Conservation (phyloP, 2,888 invertebrate species). For the Dromius quadrimaculatus region DNA sequence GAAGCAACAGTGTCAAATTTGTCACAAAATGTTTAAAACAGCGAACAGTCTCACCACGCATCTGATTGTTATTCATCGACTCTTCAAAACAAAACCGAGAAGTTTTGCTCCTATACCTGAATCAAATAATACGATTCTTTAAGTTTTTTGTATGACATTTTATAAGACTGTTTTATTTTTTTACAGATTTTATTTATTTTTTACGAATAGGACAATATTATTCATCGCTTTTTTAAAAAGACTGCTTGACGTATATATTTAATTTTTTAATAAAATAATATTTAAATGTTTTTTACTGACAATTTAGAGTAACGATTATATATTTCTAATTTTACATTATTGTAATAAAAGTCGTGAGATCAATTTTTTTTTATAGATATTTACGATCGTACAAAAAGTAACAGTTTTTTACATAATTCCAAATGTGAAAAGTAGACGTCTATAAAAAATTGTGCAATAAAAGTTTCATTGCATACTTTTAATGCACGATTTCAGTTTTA, state of each 20-base stretch:
- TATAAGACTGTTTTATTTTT: background rate
- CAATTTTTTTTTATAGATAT: too few species aligned
- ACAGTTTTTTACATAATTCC: too few species aligned
- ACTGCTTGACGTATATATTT: background rate
- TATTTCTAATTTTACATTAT: too few species aligned
- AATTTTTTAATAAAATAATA: too few species aligned
- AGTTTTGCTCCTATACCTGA: slow-evolving; percentile 24
- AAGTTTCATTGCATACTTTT: too few species aligned
- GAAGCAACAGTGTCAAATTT: slow-evolving; percentile 61
- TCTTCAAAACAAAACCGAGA: slow-evolving; percentile 56
- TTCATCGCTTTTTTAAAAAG: background rate
- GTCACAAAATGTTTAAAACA: slow-evolving; percentile 61
- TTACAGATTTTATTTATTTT: background rate
- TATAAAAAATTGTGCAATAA: too few species aligned
- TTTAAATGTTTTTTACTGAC: too few species aligned
- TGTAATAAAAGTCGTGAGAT: too few species aligned
- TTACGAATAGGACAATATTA: background rate
- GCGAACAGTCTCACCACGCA: slow-evolving; percentile 61
- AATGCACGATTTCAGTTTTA: too few species aligned
- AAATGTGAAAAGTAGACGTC: too few species aligned
- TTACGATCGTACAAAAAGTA: too few species aligned
- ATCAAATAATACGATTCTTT: slow-evolving; percentile 2
- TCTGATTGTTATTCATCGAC: slow-evolving; percentile 60
- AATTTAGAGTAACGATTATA: too few species aligned
- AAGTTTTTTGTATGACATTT: background rate